phyloP scores from a whole-genome alignment of 2,888 invertebrate genomes.

The Ophioninae sp. region DNA sequence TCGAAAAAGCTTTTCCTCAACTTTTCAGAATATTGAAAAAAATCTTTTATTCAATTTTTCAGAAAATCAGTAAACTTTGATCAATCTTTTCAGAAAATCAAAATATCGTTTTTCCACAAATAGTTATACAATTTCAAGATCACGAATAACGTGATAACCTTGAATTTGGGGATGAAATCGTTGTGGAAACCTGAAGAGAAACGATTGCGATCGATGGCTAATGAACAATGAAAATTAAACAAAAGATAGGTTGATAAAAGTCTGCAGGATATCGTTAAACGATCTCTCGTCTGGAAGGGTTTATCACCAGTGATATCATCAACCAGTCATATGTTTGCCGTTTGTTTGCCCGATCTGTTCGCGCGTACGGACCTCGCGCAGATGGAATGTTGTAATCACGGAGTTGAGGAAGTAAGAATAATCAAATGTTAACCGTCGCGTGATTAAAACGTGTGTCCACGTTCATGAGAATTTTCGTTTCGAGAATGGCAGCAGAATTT shows the following conservation, averaged over 20 bases:
- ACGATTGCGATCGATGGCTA: not conserved
- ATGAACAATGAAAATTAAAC: not conserved
- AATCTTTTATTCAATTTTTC: too few species aligned
- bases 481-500: too few species aligned
- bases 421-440: conserved; percentile 20
- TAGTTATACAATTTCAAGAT: not conserved
- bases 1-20: too few species aligned
- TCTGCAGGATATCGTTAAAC: conserved; percentile 8
- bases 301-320: conserved; percentile 50
- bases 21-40: too few species aligned
- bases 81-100: too few species aligned
- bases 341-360: conserved; percentile 18
- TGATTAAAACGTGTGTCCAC: not conserved
- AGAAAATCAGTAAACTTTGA: too few species aligned
- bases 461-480: not conserved
- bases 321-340: conserved; percentile 24
- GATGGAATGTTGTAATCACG: conserved; percentile 38
- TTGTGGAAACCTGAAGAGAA: not conserved
- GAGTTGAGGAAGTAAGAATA: conserved; percentile 43
- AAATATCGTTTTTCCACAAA: not conserved
- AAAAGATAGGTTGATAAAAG: not conserved
- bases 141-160: not conserved
- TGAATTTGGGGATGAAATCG: not conserved
- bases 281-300: conserved; percentile 39
- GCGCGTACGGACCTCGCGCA: conserved; percentile 9